These are phyloP conservation scores for Hemicentrotus pulcherrimus DNA, from an alignment of 35 echinoderm and acorn worm genomes.

Conservation along the genomic window DNA sequence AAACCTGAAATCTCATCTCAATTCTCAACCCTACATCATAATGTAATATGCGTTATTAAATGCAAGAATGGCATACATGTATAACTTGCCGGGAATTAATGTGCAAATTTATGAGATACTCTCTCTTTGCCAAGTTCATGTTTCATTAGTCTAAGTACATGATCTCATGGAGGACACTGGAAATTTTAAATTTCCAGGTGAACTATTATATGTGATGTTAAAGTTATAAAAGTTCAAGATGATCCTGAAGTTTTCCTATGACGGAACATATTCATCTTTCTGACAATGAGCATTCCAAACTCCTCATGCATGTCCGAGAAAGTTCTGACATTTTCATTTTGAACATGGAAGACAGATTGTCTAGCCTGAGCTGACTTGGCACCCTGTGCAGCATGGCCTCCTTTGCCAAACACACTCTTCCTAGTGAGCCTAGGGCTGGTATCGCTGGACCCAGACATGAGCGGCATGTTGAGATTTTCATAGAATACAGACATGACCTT, in stretches of 20 bases:
- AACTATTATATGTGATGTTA: not conserved
- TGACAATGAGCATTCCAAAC: conserved; percentile 90
- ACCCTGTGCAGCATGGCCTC: conserved; percentile 33
- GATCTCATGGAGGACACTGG: too few relatives aligned
- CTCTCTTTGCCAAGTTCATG: too few relatives aligned
- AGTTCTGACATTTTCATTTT: conserved; percentile 71
- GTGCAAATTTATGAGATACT: too few relatives aligned
- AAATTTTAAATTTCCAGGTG: not conserved
- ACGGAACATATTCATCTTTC: conserved; percentile 83
- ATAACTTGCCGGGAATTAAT: too few relatives aligned
- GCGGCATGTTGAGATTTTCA: conserved; percentile 66
- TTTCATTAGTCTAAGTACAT: too few relatives aligned
- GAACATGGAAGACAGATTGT: conserved; percentile 82
- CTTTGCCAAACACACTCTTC: not conserved
- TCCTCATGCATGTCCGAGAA: conserved; percentile 94
- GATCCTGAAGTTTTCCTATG: conserved; percentile 58
- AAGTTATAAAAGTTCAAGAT: not conserved
- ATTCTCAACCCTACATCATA: too few relatives aligned
- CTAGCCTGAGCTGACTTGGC: conserved; percentile 46
- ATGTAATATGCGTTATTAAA: too few relatives aligned
- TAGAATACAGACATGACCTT: conserved; percentile 71
- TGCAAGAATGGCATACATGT: too few relatives aligned
- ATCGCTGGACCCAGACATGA: conserved; percentile 19
- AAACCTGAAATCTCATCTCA: too few relatives aligned
- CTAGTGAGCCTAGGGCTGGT: conserved; percentile 16